Percentiles rank a stretch among this genome's conserved stretches.
Conservation (phyloP, 2,888 invertebrate genomes). For the Callimorpha dominula region DNA sequence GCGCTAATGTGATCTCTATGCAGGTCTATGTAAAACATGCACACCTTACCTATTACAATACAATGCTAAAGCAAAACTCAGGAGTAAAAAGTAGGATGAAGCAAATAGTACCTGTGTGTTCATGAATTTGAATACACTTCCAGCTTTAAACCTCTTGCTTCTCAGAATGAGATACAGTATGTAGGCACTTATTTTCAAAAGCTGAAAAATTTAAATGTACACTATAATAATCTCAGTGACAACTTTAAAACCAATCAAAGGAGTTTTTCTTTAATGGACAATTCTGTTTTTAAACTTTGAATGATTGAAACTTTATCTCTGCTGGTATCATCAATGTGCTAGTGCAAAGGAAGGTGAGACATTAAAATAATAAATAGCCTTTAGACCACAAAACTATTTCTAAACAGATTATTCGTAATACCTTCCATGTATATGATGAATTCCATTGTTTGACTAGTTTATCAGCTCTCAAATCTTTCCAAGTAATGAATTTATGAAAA, state of each 20-base stretch:
- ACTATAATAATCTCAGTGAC: not conserved
- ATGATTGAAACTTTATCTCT: not conserved
- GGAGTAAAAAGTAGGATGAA: not conserved
- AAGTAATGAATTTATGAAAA: conserved; percentile 95
- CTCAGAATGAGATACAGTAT: conserved; percentile 92
- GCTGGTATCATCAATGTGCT: too few relatives aligned
- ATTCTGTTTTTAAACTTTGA: not conserved
- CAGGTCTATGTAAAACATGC: not conserved
- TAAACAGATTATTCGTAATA: conserved; percentile 49
- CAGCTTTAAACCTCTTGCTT: conserved; percentile 93
- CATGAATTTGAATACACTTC: conserved; percentile 94
- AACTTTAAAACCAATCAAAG: not conserved
- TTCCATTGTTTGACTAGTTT: conserved; percentile 92
- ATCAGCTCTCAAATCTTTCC: conserved; percentile 95
- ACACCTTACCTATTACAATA: not conserved
- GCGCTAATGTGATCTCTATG: not conserved
- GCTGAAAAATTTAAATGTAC: conserved; percentile 70
- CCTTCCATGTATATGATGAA: conserved; percentile 90
- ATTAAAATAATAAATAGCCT: not conserved
- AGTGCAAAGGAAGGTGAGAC: too few relatives aligned
- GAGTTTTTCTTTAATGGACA: not conserved
- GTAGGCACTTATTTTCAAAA: conserved; percentile 89
- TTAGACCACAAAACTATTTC: not conserved
- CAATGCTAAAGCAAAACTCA: not conserved
- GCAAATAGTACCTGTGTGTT: conserved; percentile 90